Evolutionary conservation across 2,888 invertebrate species (phyloP).

Genomic region (Bombylius discolor): DNA sequence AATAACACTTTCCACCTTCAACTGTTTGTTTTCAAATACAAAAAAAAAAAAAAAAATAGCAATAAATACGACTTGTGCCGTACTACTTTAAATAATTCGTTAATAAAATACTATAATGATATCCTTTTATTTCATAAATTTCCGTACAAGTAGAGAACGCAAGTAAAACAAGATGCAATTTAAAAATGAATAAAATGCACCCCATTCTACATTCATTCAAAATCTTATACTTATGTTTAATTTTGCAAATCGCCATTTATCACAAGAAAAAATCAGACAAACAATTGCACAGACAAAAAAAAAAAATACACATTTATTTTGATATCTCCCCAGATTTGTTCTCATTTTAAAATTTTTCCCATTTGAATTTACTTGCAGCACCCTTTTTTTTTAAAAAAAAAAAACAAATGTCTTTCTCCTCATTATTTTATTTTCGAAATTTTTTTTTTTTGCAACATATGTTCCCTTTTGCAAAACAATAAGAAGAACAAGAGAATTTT

Average conservation of each 20-base stretch:
- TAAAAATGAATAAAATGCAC: not conserved
- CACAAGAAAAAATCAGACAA: slow-evolving; percentile 6
- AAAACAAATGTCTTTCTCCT: too few relatives aligned
- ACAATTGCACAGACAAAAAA: not conserved
- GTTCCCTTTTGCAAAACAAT: not conserved
- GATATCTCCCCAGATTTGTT: not conserved
- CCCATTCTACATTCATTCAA: not conserved
- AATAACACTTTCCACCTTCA: too few relatives aligned
- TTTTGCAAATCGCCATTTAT: slow-evolving; percentile 1
- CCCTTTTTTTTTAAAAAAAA: not conserved
- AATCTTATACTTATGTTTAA: not conserved
- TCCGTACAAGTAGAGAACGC: too few relatives aligned
- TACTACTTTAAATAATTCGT: too few relatives aligned
- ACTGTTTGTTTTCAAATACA: too few relatives aligned
- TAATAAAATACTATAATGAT: too few relatives aligned
- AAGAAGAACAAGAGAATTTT: too few relatives aligned
- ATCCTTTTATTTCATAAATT: too few relatives aligned
- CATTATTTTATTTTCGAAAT: too few relatives aligned
- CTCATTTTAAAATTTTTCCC: not conserved
- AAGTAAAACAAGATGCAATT: not conserved
- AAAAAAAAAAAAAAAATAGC: too few relatives aligned
- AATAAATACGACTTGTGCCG: too few relatives aligned
- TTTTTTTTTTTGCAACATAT: not conserved
- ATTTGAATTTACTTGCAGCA: not conserved
- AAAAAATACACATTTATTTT: too few relatives aligned